Evolutionary conservation across 2,113 vertebrate genomes (phyloP).

Genomic region (Rhynchomys soricoides): DNA sequence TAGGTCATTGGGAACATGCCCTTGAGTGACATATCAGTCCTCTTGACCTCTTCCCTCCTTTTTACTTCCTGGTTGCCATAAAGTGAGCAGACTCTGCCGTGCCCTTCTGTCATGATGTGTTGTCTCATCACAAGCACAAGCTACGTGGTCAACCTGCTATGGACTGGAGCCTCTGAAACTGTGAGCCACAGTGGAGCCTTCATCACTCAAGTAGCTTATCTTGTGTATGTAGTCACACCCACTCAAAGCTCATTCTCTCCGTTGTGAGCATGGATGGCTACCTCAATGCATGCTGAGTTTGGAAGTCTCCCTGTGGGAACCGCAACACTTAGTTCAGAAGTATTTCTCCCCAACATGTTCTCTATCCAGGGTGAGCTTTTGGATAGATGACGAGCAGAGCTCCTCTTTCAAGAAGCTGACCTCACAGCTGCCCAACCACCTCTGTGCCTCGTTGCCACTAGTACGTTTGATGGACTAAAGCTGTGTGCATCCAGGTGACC

Average conservation of each 20-base stretch:
- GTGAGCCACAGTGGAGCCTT: neutral
- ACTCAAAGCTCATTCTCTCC: neutral
- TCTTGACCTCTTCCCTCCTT: neutral
- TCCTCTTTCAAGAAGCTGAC: neutral
- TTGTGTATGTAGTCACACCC: neutral
- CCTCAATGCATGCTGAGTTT: neutral
- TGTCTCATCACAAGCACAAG: neutral
- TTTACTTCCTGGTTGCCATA: neutral
- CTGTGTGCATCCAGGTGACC: neutral
- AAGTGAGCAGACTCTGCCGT: neutral
- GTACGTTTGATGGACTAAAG: neutral
- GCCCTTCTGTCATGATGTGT: no score
- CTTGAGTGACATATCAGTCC: neutral
- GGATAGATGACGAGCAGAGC: neutral
- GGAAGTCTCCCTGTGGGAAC: neutral
- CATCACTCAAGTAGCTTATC: neutral
- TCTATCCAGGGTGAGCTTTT: neutral
- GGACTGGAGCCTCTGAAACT: neutral
- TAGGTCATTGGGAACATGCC: neutral
- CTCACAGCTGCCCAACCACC: neutral
- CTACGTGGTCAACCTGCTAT: neutral
- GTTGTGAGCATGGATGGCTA: neutral
- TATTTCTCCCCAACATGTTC: neutral
- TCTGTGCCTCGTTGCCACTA: neutral
- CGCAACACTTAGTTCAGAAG: neutral